These are phyloP conservation scores for Apotomis betuletana DNA, from an alignment of 2,888 invertebrate species.

Conservation along the genomic window DNA sequence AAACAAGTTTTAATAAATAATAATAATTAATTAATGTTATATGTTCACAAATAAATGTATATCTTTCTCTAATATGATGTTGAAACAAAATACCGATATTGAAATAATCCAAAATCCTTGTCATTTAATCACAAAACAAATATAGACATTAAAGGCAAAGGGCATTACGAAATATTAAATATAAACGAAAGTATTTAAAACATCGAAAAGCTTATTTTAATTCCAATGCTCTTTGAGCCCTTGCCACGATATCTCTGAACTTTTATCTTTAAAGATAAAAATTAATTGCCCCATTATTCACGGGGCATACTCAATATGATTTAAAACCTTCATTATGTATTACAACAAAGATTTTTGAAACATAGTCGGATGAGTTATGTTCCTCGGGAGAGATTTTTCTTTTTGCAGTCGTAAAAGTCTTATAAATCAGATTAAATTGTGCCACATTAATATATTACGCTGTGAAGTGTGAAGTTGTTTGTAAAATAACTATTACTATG, in stretches of 20 bases:
- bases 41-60: too few relatives aligned
- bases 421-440: constrained; percentile 43
- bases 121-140: not conserved
- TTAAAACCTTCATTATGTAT: constrained; percentile 25
- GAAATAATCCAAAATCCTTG: not conserved
- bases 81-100: too few relatives aligned
- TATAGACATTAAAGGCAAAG: too few relatives aligned
- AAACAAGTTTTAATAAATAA: too few relatives aligned
- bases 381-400: constrained; percentile 38
- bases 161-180: too few relatives aligned
- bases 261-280: constrained; percentile 6
- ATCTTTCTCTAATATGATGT: too few relatives aligned
- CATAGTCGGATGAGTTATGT: constrained; percentile 23
- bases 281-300: constrained; percentile 26
- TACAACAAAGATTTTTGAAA: constrained; percentile 24
- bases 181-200: too few relatives aligned
- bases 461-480: too few relatives aligned
- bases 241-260: not conserved
- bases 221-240: too few relatives aligned
- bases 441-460: constrained; percentile 23
- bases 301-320: constrained; percentile 20
- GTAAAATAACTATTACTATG: too few relatives aligned
- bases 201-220: not conserved
- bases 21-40: too few relatives aligned
- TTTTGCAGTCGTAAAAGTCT: constrained; percentile 34